These are phyloP conservation scores for Trachelus stipa DNA, from an alignment of 2,888 invertebrate species.

Conservation along the genomic window DNA sequence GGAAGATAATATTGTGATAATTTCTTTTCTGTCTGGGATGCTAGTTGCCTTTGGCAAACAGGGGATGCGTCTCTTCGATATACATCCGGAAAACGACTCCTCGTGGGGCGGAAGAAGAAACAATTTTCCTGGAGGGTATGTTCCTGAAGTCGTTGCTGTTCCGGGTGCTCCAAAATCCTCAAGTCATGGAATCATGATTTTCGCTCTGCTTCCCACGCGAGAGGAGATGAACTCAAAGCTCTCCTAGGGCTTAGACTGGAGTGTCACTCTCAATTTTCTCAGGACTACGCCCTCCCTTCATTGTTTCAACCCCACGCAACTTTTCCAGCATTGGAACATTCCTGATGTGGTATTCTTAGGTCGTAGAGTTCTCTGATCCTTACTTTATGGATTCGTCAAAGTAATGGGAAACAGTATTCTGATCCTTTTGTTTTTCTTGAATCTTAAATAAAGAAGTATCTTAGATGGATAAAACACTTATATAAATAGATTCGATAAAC, in stretches of 20 bases:
- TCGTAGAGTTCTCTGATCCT: neutral
- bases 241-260: constrained; percentile 25
- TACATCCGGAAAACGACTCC: neutral
- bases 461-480: neutral
- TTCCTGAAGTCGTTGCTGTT: neutral
- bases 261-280: constrained; percentile 33
- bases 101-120: neutral
- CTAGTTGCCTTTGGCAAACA: neutral
- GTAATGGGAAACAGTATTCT: neutral
- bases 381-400: neutral
- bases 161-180: neutral
- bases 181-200: neutral
- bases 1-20: neutral
- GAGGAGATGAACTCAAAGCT: constrained; percentile 14
- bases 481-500: neutral
- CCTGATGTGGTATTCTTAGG: neutral
- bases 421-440: neutral
- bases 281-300: neutral
- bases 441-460: neutral
- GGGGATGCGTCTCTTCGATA: neutral
- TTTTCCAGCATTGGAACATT: neutral
- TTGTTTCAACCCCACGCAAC: neutral
- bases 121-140: neutral
- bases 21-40: neutral
- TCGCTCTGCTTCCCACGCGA: neutral